Percentiles rank a stretch among this genome's conserved stretches.
phyloP scores from a whole-genome alignment of 2,888 invertebrate species.

The Auanema sp. region DNA sequence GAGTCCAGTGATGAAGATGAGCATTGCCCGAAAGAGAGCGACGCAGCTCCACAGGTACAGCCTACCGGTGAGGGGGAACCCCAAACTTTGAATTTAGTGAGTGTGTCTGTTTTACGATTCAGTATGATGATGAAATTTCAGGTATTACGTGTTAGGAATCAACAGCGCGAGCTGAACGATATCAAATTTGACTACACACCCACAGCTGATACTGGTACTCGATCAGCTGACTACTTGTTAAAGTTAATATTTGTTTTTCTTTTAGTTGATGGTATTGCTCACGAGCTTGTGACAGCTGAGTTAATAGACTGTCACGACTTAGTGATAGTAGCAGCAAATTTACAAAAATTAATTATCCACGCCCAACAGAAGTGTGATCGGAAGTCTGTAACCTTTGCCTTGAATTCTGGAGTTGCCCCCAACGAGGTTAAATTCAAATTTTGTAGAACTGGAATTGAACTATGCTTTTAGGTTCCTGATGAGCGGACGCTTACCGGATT shows the following conservation, averaged over 20 bases:
- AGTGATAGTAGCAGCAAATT: slow-evolving; percentile 85
- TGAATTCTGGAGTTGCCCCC: slow-evolving; percentile 68
- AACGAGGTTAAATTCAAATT: slow-evolving; percentile 51
- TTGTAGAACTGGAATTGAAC: not conserved
- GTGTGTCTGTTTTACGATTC: not conserved
- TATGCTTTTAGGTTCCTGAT: slow-evolving; percentile 71
- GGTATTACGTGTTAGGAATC: slow-evolving; percentile 71
- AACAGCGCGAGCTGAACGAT: slow-evolving; percentile 87
- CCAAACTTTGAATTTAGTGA: slow-evolving; percentile 43
- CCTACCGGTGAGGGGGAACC: slow-evolving; percentile 1
- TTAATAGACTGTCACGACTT: slow-evolving; percentile 89
- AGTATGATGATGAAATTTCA: slow-evolving; percentile 25
- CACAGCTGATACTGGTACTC: slow-evolving; percentile 51
- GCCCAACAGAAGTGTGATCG: slow-evolving; percentile 45
- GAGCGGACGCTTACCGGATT: slow-evolving; percentile 92
- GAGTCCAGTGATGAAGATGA: slow-evolving; percentile 29
- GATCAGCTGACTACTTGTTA: too few species aligned
- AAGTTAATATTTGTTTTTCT: slow-evolving; percentile 6
- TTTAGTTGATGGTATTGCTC: slow-evolving; percentile 65
- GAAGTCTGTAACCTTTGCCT: slow-evolving; percentile 60
- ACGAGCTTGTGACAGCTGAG: slow-evolving; percentile 79
- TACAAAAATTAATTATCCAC: slow-evolving; percentile 67
- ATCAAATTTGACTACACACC: slow-evolving; percentile 91
- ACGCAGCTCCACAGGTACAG: not conserved
- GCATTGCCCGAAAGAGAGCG: not conserved